A percentile compares a stretch with the other conserved stretches of the same genome.
phyloP scores from a whole-genome alignment of 1,140 invertebrate genomes.

The Papilio glaucus region DNA sequence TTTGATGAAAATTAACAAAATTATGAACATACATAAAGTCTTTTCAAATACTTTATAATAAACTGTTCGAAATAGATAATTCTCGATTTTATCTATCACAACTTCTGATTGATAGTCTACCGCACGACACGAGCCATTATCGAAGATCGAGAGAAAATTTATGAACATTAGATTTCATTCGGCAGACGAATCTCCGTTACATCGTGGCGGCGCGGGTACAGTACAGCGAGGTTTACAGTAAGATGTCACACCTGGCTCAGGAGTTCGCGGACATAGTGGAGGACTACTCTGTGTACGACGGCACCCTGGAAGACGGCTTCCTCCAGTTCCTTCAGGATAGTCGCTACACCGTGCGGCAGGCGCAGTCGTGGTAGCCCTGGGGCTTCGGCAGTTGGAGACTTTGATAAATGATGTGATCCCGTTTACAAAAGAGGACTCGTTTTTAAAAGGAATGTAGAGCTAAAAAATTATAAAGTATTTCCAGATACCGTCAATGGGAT shows the following conservation, averaged over 20 bases:
- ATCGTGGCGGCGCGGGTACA: slow-evolving; percentile 41
- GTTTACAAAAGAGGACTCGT: background rate
- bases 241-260: slow-evolving; percentile 87
- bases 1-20: too few species aligned
- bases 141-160: too few species aligned
- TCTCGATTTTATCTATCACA: too few species aligned
- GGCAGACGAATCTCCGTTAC: background rate
- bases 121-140: too few species aligned
- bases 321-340: slow-evolving; percentile 66
- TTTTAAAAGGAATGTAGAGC: background rate
- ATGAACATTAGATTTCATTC: background rate
- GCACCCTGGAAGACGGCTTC: slow-evolving; percentile 94
- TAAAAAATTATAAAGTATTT: background rate
- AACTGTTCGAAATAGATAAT: too few species aligned
- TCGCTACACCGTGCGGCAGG: background rate
- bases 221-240: slow-evolving; percentile 68
- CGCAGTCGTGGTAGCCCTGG: slow-evolving; percentile 2
- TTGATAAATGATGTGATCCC: background rate
- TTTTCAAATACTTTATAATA: too few species aligned
- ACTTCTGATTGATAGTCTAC: too few species aligned
- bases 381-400: background rate
- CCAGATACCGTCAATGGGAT: too few species aligned
- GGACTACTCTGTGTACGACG: slow-evolving; percentile 90
- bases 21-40: too few species aligned
- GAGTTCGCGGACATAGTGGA: slow-evolving; percentile 90